Evolutionary conservation across 2,888 invertebrate species (phyloP).

Genomic region (Chaitophorus viminalis): DNA sequence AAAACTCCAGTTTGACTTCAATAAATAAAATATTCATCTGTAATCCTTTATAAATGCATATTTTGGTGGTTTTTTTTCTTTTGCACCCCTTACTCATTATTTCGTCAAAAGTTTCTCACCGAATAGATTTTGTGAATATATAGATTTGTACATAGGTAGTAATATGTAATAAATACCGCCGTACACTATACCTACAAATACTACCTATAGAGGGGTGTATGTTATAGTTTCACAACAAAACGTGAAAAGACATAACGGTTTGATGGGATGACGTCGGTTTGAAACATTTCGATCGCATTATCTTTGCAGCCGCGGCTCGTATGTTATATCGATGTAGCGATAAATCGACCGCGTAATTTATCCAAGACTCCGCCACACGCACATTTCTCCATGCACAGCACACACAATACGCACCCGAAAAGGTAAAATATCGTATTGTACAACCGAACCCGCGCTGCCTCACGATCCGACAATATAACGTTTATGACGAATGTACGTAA

Average conservation of each 20-base stretch:
- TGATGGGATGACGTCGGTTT: too few species aligned
- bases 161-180: neutral
- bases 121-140: constrained; percentile 11
- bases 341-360: neutral
- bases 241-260: too few species aligned
- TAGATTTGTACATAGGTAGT: neutral
- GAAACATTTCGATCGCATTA: too few species aligned
- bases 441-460: neutral
- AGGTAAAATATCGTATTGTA: neutral
- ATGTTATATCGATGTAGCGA: neutral
- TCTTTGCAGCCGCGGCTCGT: too few species aligned
- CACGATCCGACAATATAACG: neutral
- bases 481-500: neutral
- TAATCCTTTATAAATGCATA: constrained; percentile 42
- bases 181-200: too few species aligned
- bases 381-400: neutral
- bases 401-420: neutral
- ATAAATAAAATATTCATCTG: constrained; percentile 56
- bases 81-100: constrained; percentile 8
- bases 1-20: constrained; percentile 44
- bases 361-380: neutral
- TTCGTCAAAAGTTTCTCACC: neutral
- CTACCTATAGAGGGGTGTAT: too few species aligned
- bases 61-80: neutral
- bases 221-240: too few species aligned